Evolutionary conservation across 37 sponge, comb jelly and placozoan genomes (phyloP).

Genomic region (Petrosia ficiformis): DNA sequence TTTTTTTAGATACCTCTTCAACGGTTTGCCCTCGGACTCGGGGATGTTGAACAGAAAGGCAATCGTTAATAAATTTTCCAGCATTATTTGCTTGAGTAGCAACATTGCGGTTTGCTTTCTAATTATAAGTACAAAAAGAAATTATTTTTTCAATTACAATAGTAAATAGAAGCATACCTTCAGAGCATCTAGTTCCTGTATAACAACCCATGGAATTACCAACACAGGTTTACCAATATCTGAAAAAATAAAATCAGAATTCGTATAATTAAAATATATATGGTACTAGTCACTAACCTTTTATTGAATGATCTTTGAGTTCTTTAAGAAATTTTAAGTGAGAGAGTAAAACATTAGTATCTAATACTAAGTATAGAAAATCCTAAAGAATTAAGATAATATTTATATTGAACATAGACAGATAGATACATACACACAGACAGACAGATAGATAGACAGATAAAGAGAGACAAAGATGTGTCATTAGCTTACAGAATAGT

Average conservation of each 20-base stretch:
- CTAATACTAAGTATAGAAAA: conserved; percentile 75
- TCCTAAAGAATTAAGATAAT: conserved; percentile 38
- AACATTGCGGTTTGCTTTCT: background rate
- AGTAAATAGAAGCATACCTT: conserved; percentile 22
- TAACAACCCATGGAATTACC: conserved; percentile 83
- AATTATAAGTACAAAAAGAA: background rate
- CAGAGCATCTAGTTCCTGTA: conserved; percentile 85
- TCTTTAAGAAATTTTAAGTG: conserved; percentile 76
- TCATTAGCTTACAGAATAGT: background rate
- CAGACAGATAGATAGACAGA: too few relatives aligned
- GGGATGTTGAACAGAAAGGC: conserved; percentile 57
- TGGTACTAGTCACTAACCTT: conserved; percentile 15
- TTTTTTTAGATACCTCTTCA: conserved; percentile 60
- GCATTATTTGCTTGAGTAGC: conserved; percentile 47
- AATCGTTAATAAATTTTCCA: conserved; percentile 58
- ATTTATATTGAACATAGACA: too few relatives aligned
- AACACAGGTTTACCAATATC: conserved; percentile 65
- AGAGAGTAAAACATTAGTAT: conserved; percentile 85
- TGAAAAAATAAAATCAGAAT: background rate
- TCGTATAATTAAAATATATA: background rate
- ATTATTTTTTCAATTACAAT: background rate
- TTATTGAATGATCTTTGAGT: conserved; percentile 71
- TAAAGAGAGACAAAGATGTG: too few relatives aligned
- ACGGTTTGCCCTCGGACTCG: conserved; percentile 73
- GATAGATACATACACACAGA: too few relatives aligned